Conservation (phyloP, 1,140 invertebrate species). For the Acromyrmex echinatior region DNA sequence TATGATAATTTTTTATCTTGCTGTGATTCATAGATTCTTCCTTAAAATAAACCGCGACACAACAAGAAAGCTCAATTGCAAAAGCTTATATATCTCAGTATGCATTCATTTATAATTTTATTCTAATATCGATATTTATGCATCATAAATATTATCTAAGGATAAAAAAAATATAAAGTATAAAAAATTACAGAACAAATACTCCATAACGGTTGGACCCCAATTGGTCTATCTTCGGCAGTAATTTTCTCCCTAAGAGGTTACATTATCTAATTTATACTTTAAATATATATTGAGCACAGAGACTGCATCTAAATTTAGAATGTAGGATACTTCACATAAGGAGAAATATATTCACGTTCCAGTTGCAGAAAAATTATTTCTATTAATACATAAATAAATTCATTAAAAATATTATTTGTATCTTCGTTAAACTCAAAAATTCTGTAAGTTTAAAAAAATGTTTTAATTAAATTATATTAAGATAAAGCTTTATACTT, state of each 20-base stretch:
- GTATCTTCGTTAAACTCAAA: neutral
- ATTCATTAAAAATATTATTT: neutral
- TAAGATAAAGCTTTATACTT: neutral
- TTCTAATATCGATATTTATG: neutral
- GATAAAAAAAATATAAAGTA: neutral
- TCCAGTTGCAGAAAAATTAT: neutral
- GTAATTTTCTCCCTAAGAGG: constrained; percentile 72
- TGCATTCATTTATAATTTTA: neutral
- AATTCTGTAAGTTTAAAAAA: neutral
- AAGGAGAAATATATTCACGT: constrained; percentile 13
- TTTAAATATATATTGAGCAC: constrained; percentile 64
- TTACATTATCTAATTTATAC: constrained; percentile 75
- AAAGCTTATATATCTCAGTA: neutral
- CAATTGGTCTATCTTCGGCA: constrained; percentile 62
- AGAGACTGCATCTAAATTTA: constrained; percentile 61
- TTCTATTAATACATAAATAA: neutral
- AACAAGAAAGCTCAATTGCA: neutral
- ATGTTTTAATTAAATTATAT: neutral
- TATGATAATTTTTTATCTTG: constrained; percentile 47
- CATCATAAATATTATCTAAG: neutral
- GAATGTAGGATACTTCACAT: constrained; percentile 49
- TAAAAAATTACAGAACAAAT: constrained; percentile 40
- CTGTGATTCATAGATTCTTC: constrained; percentile 29
- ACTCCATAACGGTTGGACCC: constrained; percentile 3
- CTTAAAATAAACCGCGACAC: neutral